Evolutionary conservation across 2,113 vertebrate species (phyloP).

Genomic region (Tetrao urogallus): DNA sequence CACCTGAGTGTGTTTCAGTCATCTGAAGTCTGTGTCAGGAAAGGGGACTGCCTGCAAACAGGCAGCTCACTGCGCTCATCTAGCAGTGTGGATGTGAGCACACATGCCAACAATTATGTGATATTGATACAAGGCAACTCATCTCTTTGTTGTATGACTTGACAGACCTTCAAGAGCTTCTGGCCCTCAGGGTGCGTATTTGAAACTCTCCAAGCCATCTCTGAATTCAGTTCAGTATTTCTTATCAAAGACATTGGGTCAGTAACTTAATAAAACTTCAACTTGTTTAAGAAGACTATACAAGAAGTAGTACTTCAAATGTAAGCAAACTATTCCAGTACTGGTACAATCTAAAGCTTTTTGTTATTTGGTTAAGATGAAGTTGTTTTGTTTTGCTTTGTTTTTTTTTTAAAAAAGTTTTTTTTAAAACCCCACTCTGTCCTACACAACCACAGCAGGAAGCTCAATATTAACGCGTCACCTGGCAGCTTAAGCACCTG

Average conservation of each 20-base stretch:
- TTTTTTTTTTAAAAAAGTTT: background rate
- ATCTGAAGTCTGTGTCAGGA: background rate
- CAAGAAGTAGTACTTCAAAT: background rate
- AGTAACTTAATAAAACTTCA: background rate
- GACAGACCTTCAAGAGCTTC: background rate
- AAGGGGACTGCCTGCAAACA: background rate
- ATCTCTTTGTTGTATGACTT: background rate
- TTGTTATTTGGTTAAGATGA: background rate
- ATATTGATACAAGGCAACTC: background rate
- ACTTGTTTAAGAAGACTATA: background rate
- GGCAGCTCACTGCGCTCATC: background rate
- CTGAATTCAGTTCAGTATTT: background rate
- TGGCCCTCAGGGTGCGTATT: background rate
- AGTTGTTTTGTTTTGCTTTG: background rate
- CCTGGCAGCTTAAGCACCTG: background rate
- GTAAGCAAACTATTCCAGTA: background rate
- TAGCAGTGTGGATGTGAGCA: background rate
- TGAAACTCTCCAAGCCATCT: background rate
- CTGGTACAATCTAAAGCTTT: background rate
- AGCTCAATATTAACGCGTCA: background rate
- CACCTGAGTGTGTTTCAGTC: background rate
- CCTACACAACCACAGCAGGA: background rate
- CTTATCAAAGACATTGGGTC: background rate
- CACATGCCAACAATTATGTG: background rate
- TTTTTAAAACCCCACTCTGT: background rate